Evolutionary conservation across 2,113 vertebrate species (phyloP).

Genomic region (Syngnathus scovelli): DNA sequence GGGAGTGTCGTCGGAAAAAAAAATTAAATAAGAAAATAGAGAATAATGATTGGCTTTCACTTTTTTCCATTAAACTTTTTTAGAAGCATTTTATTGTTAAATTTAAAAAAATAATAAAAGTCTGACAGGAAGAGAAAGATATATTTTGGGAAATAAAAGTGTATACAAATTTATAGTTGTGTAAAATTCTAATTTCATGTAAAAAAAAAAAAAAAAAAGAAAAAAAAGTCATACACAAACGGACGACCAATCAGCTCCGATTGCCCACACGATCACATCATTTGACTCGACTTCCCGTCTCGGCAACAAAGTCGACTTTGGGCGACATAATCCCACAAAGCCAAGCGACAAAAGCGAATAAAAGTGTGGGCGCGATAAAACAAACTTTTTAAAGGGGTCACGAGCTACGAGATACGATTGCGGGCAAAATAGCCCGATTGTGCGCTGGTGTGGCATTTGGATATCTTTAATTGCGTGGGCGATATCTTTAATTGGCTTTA

Average conservation of each 20-base stretch:
- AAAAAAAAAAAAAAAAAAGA: no score
- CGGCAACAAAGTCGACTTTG: not conserved
- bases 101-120: no score
- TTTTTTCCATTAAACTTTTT: no score
- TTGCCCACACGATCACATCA: not conserved
- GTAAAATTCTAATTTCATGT: no score
- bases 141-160: no score
- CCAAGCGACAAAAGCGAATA: not conserved
- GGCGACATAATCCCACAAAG: not conserved
- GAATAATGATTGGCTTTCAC: no score
- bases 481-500: conserved; percentile 80
- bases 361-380: conserved; percentile 64
- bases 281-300: not conserved
- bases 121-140: no score
- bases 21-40: no score
- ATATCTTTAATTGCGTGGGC: conserved; percentile 76
- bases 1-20: no score
- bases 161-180: no score
- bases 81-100: no score
- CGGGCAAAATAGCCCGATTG: conserved; percentile 63
- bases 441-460: conserved; percentile 69
- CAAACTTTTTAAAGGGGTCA: conserved; percentile 59
- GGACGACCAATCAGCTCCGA: not conserved
- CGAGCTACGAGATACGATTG: conserved; percentile 62
- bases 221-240: no score